Evolutionary conservation across 2,888 invertebrate species (phyloP), one percentile per base, ranked within the genome.

Genomic region (Drosophila atripex): DNA sequence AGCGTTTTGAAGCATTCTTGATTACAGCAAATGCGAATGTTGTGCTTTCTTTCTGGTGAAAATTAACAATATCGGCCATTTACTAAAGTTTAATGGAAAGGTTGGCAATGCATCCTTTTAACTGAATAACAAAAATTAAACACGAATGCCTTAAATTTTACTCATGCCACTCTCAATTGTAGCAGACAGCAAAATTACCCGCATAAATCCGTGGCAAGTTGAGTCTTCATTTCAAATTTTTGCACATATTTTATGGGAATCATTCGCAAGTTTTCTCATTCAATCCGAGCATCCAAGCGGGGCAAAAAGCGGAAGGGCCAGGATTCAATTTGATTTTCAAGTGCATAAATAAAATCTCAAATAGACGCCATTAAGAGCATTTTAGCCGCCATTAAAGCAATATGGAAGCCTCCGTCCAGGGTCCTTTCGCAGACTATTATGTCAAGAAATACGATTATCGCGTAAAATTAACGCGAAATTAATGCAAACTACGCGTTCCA

Each of bases 301-400:
- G 18, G 7, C 9, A 11, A n/a, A 35, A 8, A 2, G 9, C 12
- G 8, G 23, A 12, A 21, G 43, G 28, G 23, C 38, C 14, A 38
- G 35, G 46, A 68, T 72, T 64, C 65, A 80, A 78, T 86, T 83
- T 72, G 77, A 77, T 77, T 80, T 86, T 83, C 74, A 78, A 84
- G 86, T 86, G 83, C 70, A 86, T 86, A 86, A 84, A 84, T 84
- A 78, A 86, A 80, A 76, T 86, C 77, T 83, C 75, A 80, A 86
- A 84, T 86, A 80, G 84, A 80, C 70, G 83, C 86, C 80, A 80
- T 84, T 84, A 86, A 78, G 80, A 68, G 55, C 73, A 71, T 86
- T 86, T 86, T 84, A 83, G 83, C 78, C 84, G 71, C 80, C 86
- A 80, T 83, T 86, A 80, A 86, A 83, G 75, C 84, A 84, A 84